A percentile compares a stretch with the other conserved stretches of the same genome.
Conservation (phyloP, 2,797 vertebrate species). For the Scolopax rusticola region DNA sequence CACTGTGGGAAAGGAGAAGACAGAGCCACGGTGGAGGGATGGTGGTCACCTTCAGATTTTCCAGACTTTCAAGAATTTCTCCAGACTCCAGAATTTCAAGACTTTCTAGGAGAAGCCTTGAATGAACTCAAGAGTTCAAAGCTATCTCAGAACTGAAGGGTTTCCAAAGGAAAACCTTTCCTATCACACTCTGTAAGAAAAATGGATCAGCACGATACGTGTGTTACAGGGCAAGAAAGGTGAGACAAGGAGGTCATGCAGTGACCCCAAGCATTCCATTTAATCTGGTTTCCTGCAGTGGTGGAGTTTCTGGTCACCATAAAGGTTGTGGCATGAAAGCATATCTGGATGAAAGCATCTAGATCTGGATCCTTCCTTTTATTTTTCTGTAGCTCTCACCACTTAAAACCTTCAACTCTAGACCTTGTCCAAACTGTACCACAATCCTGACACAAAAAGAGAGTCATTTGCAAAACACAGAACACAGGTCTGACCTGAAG, state of each 20-base stretch:
- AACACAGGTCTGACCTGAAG: neutral
- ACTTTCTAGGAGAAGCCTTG: neutral
- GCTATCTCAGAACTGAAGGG: neutral
- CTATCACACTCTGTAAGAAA: neutral
- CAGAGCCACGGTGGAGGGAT: neutral
- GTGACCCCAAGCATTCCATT: neutral
- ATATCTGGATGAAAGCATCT: neutral
- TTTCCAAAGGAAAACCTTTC: neutral
- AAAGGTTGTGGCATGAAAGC: neutral
- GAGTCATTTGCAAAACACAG: neutral
- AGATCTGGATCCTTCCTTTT: neutral
- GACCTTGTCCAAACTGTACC: neutral
- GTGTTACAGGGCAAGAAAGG: neutral
- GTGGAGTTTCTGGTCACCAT: neutral
- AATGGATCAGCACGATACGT: neutral
- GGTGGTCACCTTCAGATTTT: neutral
- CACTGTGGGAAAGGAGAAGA: neutral
- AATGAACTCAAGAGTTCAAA: neutral
- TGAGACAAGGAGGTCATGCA: fast-evolving
- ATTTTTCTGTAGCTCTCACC: neutral
- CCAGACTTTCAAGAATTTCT: neutral
- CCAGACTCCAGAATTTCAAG: neutral
- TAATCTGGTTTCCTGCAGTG: neutral
- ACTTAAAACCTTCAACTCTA: neutral
- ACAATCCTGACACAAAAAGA: neutral